Evolutionary conservation across 2,113 vertebrate genomes (phyloP), one percentile per base, ranked within the genome.

Genomic region (Chaetops frenatus): DNA sequence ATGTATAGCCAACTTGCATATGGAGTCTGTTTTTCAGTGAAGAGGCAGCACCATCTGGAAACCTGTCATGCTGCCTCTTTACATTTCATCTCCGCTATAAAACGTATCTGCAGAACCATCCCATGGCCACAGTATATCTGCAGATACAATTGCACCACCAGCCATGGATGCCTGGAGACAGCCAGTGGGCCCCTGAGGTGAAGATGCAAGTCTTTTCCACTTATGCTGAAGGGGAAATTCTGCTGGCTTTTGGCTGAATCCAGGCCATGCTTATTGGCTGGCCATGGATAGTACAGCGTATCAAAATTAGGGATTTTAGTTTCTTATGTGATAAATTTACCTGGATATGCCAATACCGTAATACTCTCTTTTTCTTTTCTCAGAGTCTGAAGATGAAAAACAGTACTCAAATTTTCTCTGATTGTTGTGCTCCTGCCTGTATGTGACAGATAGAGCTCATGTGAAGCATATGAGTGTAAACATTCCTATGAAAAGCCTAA

Each of bases 21-120:
- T 6, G 1, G 54, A 86, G 33, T 15, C 40, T 86, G 40, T 62
- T 74, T 56, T 76, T 88, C 44, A 24, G 22, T 12, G 28, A 79
- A 85, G 71, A 91, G 71, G 84, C 79, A 93, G 86, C n/a, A 73
- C 79, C 85, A 66, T 77, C 86, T 58, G 64, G 86, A 86, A 93
- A 88, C 36, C 71, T 72, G 58, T 54, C 90, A 44, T 7, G 31
- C 50, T 78, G 77, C 38, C 77, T 91, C 81, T 90, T 77, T 47
- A 23, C 24, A 44, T 86, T 78, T 64, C 6, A 1, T 95, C 80
- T 70, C 42, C 35, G 16, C 53, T 73, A 22, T 11, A 18, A 69
- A 54, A 69, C 0, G 2, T 45, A 53, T 40, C 64, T 56, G 48
- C 66, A 69, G 53, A 85, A 53, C 12, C 40, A 53, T 23, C 0